Evolutionary conservation across 2,797 vertebrate species (phyloP).

Genomic region (Peromyscus melanophrys): DNA sequence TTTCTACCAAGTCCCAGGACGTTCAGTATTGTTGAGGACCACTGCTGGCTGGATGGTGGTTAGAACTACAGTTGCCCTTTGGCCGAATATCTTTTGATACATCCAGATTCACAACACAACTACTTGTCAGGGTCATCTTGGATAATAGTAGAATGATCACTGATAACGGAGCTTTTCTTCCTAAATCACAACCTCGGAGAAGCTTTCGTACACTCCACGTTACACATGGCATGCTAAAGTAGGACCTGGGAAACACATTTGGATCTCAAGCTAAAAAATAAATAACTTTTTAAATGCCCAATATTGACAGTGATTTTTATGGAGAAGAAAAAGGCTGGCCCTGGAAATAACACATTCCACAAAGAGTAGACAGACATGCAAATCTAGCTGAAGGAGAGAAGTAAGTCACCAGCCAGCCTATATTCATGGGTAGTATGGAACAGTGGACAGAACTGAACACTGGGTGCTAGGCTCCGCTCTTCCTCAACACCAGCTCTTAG

Average conservation of each 20-base stretch:
- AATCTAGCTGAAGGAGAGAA: slow-evolving; percentile 10
- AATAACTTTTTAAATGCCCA: not conserved
- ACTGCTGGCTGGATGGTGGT: not conserved
- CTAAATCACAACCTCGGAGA: not conserved
- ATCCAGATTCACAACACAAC: not conserved
- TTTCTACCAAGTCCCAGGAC: not conserved
- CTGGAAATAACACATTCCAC: slow-evolving; percentile 13
- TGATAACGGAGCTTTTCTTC: slow-evolving; percentile 28
- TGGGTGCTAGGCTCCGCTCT: not conserved
- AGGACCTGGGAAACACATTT: not conserved
- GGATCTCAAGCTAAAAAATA: not conserved
- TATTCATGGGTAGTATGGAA: not conserved
- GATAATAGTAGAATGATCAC: not conserved
- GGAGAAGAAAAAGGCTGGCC: not conserved
- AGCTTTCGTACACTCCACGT: not conserved
- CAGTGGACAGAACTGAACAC: not conserved
- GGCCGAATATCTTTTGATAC: not conserved
- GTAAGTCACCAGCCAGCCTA: not conserved
- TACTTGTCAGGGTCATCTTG: not conserved
- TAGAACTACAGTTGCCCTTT: not conserved
- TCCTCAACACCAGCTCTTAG: not conserved
- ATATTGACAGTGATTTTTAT: slow-evolving; percentile 33
- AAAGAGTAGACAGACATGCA: not conserved
- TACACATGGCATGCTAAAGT: not conserved
- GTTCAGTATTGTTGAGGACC: not conserved